Percentiles rank a stretch among this genome's conserved stretches.
phyloP scores from a whole-genome alignment of 2,113 vertebrate genomes.

The Sialia sialis region DNA sequence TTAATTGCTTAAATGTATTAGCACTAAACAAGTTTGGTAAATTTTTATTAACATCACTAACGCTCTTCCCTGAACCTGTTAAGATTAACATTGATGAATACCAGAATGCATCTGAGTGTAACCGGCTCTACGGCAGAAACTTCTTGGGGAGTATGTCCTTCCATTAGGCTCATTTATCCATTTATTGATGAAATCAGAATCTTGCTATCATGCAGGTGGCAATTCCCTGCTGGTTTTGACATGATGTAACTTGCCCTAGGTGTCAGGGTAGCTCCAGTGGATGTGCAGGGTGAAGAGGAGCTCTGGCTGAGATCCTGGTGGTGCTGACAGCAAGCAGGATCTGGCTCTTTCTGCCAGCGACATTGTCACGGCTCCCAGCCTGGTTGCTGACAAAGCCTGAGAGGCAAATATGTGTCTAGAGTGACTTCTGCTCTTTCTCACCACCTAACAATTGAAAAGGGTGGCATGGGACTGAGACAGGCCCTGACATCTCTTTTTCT shows the following conservation, averaged over 20 bases:
- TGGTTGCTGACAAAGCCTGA: neutral
- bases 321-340: neutral
- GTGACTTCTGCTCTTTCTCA: neutral
- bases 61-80: neutral
- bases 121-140: neutral
- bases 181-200: neutral
- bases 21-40: neutral
- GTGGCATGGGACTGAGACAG: neutral
- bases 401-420: neutral
- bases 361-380: neutral
- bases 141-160: accelerated
- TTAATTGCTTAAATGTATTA: neutral
- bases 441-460: neutral
- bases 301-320: accelerated
- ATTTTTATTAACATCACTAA: neutral
- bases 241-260: accelerated
- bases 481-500: neutral
- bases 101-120: neutral
- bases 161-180: neutral
- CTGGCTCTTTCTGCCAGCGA: neutral
- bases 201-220: neutral
- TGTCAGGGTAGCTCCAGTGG: neutral
- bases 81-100: neutral
- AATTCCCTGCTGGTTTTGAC: neutral
- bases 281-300: accelerated